Conservation (phyloP, 2,888 invertebrate species). For the Scaptomyza caliginosa region DNA sequence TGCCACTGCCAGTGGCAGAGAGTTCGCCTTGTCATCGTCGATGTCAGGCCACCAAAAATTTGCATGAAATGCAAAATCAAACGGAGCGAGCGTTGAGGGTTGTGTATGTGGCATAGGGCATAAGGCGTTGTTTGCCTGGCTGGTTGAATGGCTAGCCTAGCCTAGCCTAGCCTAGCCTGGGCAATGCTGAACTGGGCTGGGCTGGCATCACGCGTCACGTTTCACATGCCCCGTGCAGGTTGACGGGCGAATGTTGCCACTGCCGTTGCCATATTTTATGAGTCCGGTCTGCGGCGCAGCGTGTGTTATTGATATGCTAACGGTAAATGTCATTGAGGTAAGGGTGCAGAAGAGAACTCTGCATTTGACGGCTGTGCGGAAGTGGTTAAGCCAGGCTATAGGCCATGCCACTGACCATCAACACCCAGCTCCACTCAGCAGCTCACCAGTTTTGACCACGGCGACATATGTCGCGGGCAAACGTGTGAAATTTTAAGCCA, state of each 20-base stretch:
- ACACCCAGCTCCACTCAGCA: constrained; percentile 9
- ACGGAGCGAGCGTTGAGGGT: constrained; percentile 38
- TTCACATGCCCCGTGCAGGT: constrained; percentile 63
- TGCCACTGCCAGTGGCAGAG: constrained; percentile 3
- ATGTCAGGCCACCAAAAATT: constrained; percentile 70
- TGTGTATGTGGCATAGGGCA: neutral
- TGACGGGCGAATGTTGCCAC: constrained; percentile 63
- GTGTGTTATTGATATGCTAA: constrained; percentile 80
- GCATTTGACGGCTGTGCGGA: constrained; percentile 73
- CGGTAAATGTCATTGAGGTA: constrained; percentile 63
- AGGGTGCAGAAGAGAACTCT: constrained; percentile 25
- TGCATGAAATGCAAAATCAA: constrained; percentile 78
- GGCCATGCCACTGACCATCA: constrained; percentile 12
- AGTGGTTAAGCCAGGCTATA: constrained; percentile 61
- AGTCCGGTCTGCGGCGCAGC: constrained; percentile 62
- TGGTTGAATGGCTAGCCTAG: neutral
- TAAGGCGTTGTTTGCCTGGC: constrained; percentile 12
- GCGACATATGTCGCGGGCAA: constrained; percentile 69
- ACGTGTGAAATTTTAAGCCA: constrained; percentile 76
- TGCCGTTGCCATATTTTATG: constrained; percentile 78
- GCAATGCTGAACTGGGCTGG: neutral
- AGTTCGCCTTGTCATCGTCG: constrained; percentile 42
- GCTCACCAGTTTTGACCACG: constrained; percentile 8
- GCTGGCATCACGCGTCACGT: constrained; percentile 56
- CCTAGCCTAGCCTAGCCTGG: no score